Percentiles rank a stretch among this genome's conserved stretches.
Conservation (phyloP, 2,797 vertebrate species). For the Tamandua tetradactyla region DNA sequence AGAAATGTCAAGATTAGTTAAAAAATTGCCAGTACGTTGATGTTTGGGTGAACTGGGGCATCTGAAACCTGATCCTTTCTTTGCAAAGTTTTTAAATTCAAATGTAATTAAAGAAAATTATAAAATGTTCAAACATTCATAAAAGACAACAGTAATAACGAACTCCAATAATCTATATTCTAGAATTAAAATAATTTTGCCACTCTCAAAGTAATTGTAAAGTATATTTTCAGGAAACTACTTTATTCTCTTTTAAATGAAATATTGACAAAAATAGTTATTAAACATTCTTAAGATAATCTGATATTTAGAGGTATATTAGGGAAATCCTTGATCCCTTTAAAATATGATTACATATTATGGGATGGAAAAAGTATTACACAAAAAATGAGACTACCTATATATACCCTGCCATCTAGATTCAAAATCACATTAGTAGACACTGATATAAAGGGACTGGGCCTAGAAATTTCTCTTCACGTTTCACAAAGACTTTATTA, state of each 20-base stretch:
- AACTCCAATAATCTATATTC: not conserved
- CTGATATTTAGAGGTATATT: not conserved
- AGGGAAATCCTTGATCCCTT: constrained; percentile 8
- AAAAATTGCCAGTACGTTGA: not conserved
- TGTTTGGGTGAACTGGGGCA: not conserved
- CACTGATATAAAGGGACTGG: not conserved
- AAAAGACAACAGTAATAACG: not conserved
- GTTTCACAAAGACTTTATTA: constrained; percentile 18
- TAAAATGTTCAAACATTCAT: constrained; percentile 5
- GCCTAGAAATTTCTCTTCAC: not conserved
- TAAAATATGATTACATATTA: constrained; percentile 24
- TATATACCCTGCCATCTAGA: not conserved
- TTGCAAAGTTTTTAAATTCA: not conserved
- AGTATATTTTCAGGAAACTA: constrained; percentile 5
- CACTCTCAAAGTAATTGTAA: constrained; percentile 5
- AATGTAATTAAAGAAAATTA: not conserved
- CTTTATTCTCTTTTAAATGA: constrained; percentile 37
- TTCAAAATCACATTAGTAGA: constrained; percentile 1
- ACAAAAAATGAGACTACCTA: not conserved
- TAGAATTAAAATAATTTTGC: constrained; percentile 34
- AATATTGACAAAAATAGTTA: not conserved
- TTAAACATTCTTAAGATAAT: constrained; percentile 6
- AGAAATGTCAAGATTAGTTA: constrained; percentile 10
- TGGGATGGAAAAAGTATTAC: not conserved
- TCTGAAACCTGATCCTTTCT: not conserved